A percentile compares a stretch with the other conserved stretches of the same genome.
phyloP scores from a whole-genome alignment of 2,888 invertebrate genomes.

The Sussaba pulchella region DNA sequence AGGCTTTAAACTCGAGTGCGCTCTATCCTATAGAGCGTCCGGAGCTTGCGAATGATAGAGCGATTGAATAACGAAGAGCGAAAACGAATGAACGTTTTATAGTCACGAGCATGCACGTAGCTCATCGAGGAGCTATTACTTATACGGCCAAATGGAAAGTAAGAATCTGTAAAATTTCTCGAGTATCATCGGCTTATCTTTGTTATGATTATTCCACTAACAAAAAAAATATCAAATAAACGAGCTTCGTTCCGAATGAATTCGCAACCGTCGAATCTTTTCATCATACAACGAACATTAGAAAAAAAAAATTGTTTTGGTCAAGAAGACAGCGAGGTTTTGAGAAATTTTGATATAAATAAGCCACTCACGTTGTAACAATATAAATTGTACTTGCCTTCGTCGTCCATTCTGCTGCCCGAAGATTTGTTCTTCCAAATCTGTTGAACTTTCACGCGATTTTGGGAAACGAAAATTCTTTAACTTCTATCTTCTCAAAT shows the following conservation, averaged over 20 bases:
- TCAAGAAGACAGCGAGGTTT: not conserved
- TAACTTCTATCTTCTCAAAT: not conserved
- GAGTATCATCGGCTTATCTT: not conserved
- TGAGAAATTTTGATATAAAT: not conserved
- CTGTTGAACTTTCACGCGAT: constrained; percentile 30
- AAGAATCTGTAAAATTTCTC: constrained; percentile 6
- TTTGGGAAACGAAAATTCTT: constrained; percentile 8
- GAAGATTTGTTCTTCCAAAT: constrained; percentile 22
- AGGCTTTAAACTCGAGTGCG: constrained; percentile 46
- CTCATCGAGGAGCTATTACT: constrained; percentile 2
- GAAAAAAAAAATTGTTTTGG: not conserved
- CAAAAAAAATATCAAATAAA: too few relatives aligned
- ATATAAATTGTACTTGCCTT: constrained; percentile 53
- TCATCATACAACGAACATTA: not conserved
- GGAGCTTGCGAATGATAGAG: constrained; percentile 34
- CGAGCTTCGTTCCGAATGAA: too few relatives aligned
- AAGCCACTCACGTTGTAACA: not conserved
- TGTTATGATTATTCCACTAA: not conserved
- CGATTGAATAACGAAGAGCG: constrained; percentile 51
- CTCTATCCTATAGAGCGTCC: constrained; percentile 23
- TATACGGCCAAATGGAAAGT: not conserved
- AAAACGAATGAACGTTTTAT: constrained; percentile 43
- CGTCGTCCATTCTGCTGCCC: constrained; percentile 59
- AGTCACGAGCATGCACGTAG: constrained; percentile 8
- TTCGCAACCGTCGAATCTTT: too few relatives aligned